A percentile compares a stretch with the other conserved stretches of the same genome.
These are phyloP conservation scores for Gymnoscopelus microlampas DNA, from an alignment of 2,797 vertebrate species.

Conservation along the genomic window DNA sequence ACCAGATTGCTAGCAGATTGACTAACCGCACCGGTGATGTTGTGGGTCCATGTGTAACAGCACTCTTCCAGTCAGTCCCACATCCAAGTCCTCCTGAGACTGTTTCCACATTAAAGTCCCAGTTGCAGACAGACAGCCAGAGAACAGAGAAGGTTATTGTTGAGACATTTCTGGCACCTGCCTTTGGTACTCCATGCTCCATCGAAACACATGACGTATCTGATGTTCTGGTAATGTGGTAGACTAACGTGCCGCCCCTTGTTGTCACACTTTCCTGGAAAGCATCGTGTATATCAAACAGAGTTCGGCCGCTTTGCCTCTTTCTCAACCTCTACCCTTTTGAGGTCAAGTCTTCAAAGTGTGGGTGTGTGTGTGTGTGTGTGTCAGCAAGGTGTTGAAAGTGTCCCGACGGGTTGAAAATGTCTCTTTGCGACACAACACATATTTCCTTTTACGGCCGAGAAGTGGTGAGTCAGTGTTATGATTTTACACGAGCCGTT, in stretches of 20 bases:
- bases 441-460: slow-evolving; percentile 2
- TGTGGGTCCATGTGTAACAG: slow-evolving; percentile 57
- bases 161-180: slow-evolving; percentile 37
- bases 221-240: slow-evolving; percentile 34
- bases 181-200: slow-evolving; percentile 29
- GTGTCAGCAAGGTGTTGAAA: background rate
- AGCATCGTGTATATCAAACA: slow-evolving; percentile 1
- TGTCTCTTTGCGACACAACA: no score
- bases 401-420: background rate
- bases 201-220: background rate
- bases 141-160: slow-evolving; percentile 65
- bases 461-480: slow-evolving; percentile 9
- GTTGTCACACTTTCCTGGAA: slow-evolving; percentile 32
- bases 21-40: slow-evolving; percentile 35
- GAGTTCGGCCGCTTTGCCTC: slow-evolving; percentile 6
- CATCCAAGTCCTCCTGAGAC: slow-evolving; percentile 14
- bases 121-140: background rate
- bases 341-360: slow-evolving; percentile 7
- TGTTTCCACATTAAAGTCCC: slow-evolving; percentile 40
- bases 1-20: slow-evolving; percentile 45
- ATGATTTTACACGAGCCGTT: slow-evolving; percentile 14
- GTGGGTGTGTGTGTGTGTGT: slow-evolving; percentile 4
- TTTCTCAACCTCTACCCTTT: slow-evolving; percentile 5
- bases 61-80: slow-evolving; percentile 19
- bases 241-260: slow-evolving; percentile 31